phyloP scores from a whole-genome alignment of 1,140 invertebrate species.

The Stratiolaelaps scimitus region DNA sequence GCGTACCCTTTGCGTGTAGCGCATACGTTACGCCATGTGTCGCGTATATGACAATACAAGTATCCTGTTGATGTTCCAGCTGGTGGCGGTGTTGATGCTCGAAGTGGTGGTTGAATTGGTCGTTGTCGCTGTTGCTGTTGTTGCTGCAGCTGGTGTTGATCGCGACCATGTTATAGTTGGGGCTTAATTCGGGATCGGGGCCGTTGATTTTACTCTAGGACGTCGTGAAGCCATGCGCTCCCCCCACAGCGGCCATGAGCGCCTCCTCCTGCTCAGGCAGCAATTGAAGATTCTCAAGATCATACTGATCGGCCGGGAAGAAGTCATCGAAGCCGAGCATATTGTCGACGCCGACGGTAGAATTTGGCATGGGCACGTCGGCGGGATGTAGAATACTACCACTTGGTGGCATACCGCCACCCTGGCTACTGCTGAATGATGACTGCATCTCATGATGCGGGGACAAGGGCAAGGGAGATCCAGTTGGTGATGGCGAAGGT shows the following conservation, averaged over 20 bases:
- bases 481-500: conserved; percentile 16
- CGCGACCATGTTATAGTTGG: too few relatives aligned
- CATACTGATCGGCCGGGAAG: conserved; percentile 16
- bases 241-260: conserved; percentile 15
- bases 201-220: background rate
- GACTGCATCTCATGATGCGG: conserved; percentile 16
- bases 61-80: too few relatives aligned
- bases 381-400: too few relatives aligned
- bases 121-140: conserved; percentile 1
- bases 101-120: background rate
- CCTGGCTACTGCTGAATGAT: background rate
- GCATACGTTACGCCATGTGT: too few relatives aligned
- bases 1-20: too few relatives aligned
- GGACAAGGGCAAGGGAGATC: conserved; percentile 12
- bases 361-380: conserved; percentile 1
- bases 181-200: too few relatives aligned
- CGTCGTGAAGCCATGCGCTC: conserved; percentile 16
- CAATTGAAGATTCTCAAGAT: conserved; percentile 2
- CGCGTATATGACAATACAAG: too few relatives aligned
- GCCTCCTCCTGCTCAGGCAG: conserved; percentile 23
- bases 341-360: background rate
- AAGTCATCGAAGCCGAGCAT: conserved; percentile 18
- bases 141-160: background rate
- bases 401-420: too few relatives aligned
- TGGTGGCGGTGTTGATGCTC: too few relatives aligned